These are phyloP conservation scores for Aphidius colemani DNA, from an alignment of 2,888 invertebrate genomes.

Conservation along the genomic window DNA sequence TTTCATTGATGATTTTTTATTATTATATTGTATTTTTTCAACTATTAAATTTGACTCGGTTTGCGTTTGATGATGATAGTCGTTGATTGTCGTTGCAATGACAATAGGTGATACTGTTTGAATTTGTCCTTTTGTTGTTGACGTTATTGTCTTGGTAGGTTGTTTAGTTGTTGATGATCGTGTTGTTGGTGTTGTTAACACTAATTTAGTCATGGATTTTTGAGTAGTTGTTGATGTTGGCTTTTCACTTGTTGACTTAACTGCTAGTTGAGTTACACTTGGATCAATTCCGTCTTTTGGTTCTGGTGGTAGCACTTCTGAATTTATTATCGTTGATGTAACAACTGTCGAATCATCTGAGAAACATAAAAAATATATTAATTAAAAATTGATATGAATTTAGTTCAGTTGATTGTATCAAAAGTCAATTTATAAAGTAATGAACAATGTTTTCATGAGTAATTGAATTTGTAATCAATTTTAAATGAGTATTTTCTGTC, in stretches of 20 bases:
- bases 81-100: background rate
- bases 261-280: slow-evolving; percentile 28
- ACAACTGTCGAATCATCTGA: too few relatives aligned
- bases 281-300: slow-evolving; percentile 49
- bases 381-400: too few relatives aligned
- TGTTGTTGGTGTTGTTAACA: background rate
- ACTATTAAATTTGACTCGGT: too few relatives aligned
- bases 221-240: slow-evolving; percentile 21
- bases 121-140: slow-evolving; percentile 3
- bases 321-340: too few relatives aligned
- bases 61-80: too few relatives aligned
- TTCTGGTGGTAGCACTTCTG: slow-evolving; percentile 36
- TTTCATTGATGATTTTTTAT: slow-evolving; percentile 38
- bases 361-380: too few relatives aligned
- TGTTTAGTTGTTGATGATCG: slow-evolving; percentile 6
- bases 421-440: too few relatives aligned
- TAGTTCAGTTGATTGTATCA: too few relatives aligned
- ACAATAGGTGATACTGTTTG: slow-evolving; percentile 32
- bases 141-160: background rate
- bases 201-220: slow-evolving; percentile 12
- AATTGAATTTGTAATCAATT: too few relatives aligned
- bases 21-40: too few relatives aligned
- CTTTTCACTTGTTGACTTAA: slow-evolving; percentile 12
- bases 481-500: too few relatives aligned
- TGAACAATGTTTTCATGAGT: too few relatives aligned